Percentiles rank a stretch among this genome's conserved stretches.
Conservation (phyloP, 2,888 invertebrate genomes). For the Conops quadrifasciatus region DNA sequence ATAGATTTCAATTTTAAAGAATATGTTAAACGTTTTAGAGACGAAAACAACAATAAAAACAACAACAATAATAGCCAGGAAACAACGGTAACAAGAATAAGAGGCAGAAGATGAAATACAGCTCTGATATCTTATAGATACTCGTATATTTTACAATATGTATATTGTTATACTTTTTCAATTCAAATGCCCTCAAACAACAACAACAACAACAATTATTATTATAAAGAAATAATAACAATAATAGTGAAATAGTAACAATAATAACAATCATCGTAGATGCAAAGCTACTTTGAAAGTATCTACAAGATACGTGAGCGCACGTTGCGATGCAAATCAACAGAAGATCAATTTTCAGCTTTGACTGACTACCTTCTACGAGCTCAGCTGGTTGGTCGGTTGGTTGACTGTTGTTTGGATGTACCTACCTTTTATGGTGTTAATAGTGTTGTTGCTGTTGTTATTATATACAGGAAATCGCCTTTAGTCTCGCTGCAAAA, state of each 20-base stretch:
- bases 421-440: background rate
- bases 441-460: conserved; percentile 8
- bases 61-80: background rate
- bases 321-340: conserved; percentile 42
- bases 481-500: conserved; percentile 37
- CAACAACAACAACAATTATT: background rate
- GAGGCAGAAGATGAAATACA: too few species aligned
- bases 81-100: background rate
- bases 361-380: background rate
- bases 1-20: too few species aligned
- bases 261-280: background rate
- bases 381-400: background rate
- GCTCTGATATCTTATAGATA: too few species aligned
- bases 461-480: conserved; percentile 34
- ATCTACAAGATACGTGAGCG: conserved; percentile 29
- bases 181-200: background rate
- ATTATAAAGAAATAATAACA: conserved; percentile 10
- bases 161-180: too few species aligned
- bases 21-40: too few species aligned
- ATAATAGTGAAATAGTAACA: background rate
- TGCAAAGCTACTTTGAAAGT: background rate
- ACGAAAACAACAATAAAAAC: conserved; percentile 6
- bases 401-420: conserved; percentile 7
- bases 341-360: conserved; percentile 41
- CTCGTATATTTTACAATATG: too few species aligned